phyloP scores from a whole-genome alignment of 1,140 invertebrate species.

The Scaptomyza montana region DNA sequence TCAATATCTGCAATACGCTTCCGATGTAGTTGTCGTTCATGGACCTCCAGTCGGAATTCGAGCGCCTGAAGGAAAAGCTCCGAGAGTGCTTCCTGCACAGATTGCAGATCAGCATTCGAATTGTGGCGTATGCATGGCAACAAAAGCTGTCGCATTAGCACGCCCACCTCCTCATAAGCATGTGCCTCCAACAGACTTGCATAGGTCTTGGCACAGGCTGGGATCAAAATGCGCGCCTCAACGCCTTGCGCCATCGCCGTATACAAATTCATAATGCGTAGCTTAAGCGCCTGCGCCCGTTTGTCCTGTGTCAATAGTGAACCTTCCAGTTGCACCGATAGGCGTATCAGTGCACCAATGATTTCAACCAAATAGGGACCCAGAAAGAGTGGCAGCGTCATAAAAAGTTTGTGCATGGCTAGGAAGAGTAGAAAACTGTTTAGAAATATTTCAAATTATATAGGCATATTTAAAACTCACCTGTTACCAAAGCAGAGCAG shows the following conservation, averaged over 20 bases:
- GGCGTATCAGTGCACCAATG: slow-evolving; percentile 85
- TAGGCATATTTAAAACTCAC: slow-evolving; percentile 37
- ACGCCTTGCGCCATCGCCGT: slow-evolving; percentile 89
- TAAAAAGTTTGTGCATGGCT: slow-evolving; percentile 91
- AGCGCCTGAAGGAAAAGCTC: slow-evolving; percentile 90
- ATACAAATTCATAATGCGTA: slow-evolving; percentile 87
- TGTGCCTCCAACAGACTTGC: slow-evolving; percentile 86
- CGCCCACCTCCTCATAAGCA: slow-evolving; percentile 86
- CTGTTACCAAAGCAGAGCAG: slow-evolving; percentile 88
- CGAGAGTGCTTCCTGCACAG: slow-evolving; percentile 87
- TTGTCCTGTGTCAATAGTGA: slow-evolving; percentile 70
- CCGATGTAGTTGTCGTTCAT: slow-evolving; percentile 55
- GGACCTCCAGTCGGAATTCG: slow-evolving; percentile 86
- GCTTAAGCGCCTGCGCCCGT: slow-evolving; percentile 85
- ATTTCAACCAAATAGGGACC: slow-evolving; percentile 93
- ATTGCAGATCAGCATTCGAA: slow-evolving; percentile 86
- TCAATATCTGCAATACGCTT: slow-evolving; percentile 85
- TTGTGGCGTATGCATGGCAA: slow-evolving; percentile 88
- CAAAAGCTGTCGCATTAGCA: slow-evolving; percentile 89
- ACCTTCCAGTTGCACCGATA: slow-evolving; percentile 59
- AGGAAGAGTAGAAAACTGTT: neutral
- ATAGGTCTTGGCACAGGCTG: slow-evolving; percentile 88
- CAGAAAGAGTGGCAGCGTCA: slow-evolving; percentile 91
- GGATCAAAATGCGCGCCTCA: slow-evolving; percentile 90
- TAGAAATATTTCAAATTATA: neutral